phyloP scores from a whole-genome alignment of 2,113 vertebrate genomes.

The Marmota monax region DNA sequence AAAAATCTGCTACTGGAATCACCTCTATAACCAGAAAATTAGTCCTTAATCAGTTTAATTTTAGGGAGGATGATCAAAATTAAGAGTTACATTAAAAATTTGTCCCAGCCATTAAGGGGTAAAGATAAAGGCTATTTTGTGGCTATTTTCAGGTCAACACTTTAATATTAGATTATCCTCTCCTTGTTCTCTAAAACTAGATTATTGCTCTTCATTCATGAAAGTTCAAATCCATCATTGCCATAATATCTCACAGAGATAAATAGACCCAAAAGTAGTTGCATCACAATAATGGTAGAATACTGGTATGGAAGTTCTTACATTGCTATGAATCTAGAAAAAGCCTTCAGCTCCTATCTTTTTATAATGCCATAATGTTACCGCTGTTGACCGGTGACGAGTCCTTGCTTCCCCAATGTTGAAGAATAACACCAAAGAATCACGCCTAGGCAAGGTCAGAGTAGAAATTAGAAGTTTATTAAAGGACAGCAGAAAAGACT shows the following conservation, averaged over 20 bases:
- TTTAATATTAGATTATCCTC: slow-evolving; percentile 1
- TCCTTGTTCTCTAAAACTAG: not conserved
- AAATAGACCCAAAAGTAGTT: not conserved
- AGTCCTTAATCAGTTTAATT: slow-evolving; percentile 59
- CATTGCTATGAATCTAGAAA: slow-evolving; percentile 10
- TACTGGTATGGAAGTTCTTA: not conserved
- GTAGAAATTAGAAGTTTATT: no score
- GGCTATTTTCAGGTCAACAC: not conserved
- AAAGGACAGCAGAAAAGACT: no score
- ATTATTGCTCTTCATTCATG: slow-evolving; percentile 22
- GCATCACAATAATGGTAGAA: not conserved
- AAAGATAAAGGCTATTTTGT: slow-evolving; percentile 49
- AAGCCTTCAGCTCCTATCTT: not conserved
- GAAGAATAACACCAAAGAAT: no score
- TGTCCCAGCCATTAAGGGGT: slow-evolving; percentile 3
- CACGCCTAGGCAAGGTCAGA: no score
- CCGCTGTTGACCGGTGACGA: no score
- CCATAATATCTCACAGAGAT: slow-evolving; percentile 2
- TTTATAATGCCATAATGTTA: not conserved
- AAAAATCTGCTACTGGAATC: not conserved
- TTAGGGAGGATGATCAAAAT: not conserved
- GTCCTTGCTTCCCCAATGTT: no score
- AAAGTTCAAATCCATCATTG: slow-evolving; percentile 6
- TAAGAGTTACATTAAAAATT: slow-evolving; percentile 63
- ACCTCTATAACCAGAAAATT: slow-evolving; percentile 52